Evolutionary conservation across 2,797 vertebrate species (phyloP).

Genomic region (Acipenser oxyrinchus): DNA sequence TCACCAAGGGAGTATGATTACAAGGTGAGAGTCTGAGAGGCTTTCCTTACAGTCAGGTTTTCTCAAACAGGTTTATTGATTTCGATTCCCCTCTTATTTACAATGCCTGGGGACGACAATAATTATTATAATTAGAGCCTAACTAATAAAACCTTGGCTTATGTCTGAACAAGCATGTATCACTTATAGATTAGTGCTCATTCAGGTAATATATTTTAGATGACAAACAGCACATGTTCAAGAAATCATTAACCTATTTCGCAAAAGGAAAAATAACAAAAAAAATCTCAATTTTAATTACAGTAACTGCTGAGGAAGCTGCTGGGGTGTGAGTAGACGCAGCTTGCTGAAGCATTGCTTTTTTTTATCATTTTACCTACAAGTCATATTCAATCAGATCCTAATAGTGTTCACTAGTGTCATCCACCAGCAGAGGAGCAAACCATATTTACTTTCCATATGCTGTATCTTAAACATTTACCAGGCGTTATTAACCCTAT

Average conservation of each 20-base stretch:
- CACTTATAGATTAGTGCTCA: slow-evolving; percentile 51
- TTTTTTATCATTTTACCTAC: background rate
- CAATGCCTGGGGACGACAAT: slow-evolving; percentile 19
- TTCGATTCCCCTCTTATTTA: no score
- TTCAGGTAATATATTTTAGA: slow-evolving; percentile 58
- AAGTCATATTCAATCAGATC: no score
- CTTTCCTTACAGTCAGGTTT: slow-evolving; percentile 14
- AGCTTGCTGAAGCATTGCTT: slow-evolving; percentile 26
- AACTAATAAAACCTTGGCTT: slow-evolving; percentile 51
- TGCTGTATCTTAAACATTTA: background rate
- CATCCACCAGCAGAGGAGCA: no score
- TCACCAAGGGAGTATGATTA: background rate
- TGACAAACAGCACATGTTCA: slow-evolving; percentile 37
- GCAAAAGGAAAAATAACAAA: slow-evolving; percentile 26
- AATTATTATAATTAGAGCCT: slow-evolving; percentile 45
- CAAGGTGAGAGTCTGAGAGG: background rate
- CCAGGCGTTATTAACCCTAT: no score
- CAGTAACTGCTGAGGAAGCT: slow-evolving; percentile 14
- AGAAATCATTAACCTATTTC: slow-evolving; percentile 49
- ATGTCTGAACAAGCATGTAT: slow-evolving; percentile 45
- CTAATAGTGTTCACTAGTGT: no score
- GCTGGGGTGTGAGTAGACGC: slow-evolving; percentile 31
- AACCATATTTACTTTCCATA: no score
- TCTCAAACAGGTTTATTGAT: slow-evolving; percentile 36
- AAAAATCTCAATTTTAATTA: slow-evolving; percentile 19